These are phyloP conservation scores for Meta bourneti DNA, from an alignment of 2,888 invertebrate species.

Conservation along the genomic window DNA sequence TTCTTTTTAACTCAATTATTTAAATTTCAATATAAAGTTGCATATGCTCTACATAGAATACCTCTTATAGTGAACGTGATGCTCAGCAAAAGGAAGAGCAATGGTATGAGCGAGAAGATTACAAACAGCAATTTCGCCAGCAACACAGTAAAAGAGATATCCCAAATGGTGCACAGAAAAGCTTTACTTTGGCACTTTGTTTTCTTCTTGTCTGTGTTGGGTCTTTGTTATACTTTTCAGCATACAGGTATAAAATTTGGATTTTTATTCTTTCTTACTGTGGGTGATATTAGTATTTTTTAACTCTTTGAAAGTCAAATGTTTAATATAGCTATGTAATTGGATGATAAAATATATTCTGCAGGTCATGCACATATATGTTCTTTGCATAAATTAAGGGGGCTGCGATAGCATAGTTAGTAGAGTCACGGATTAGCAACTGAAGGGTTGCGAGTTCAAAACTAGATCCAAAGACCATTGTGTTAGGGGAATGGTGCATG, in stretches of 20 bases:
- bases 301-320: neutral
- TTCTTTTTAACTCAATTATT: neutral
- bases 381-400: neutral
- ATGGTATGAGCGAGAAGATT: conserved; percentile 47
- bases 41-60: neutral
- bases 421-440: no score
- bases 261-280: neutral
- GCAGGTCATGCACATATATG: neutral
- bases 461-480: no score
- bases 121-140: conserved; percentile 22
- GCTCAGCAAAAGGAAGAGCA: conserved; percentile 11
- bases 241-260: conserved; percentile 44
- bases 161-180: no score
- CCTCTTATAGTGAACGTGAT: neutral
- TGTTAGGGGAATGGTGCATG: no score
- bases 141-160: neutral
- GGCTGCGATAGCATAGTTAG: no score
- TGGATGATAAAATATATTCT: neutral
- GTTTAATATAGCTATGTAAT: neutral
- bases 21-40: neutral
- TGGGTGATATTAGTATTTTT: neutral
- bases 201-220: conserved; percentile 56
- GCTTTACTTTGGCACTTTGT: conserved; percentile 23
- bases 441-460: no score
- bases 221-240: conserved; percentile 21